These are phyloP conservation scores for Epinephelus malabaricus DNA, from an alignment of 2,797 vertebrate species.

Conservation along the genomic window DNA sequence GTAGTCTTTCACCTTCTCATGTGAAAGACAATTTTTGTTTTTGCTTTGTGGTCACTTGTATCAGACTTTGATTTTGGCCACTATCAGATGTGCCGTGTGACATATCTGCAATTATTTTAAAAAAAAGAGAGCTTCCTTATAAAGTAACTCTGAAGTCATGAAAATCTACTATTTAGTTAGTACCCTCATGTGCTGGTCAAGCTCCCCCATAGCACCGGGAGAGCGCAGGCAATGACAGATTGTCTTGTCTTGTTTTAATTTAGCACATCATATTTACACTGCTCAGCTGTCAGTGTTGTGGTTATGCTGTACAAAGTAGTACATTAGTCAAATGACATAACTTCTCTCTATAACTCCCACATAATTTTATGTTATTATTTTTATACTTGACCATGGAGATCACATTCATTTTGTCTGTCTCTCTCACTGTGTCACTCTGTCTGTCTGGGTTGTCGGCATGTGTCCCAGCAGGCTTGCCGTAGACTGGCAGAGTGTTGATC, in stretches of 20 bases:
- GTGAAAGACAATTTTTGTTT: no score
- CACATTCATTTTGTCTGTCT: slow-evolving; percentile 12
- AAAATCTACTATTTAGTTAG: no score
- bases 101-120: no score
- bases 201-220: no score
- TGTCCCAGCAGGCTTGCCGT: slow-evolving; percentile 73
- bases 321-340: slow-evolving; percentile 1
- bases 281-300: not conserved
- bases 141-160: no score
- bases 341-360: not conserved
- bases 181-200: no score
- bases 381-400: slow-evolving; percentile 8
- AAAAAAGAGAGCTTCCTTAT: no score
- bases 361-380: not conserved
- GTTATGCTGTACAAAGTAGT: not conserved
- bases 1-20: no score
- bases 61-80: no score
- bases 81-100: no score
- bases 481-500: slow-evolving; percentile 81
- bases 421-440: no score
- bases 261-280: not conserved
- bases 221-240: not conserved
- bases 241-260: slow-evolving; percentile 4
- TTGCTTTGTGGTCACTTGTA: no score
- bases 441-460: slow-evolving; percentile 25